Base-by-base conservation (phyloP, 2,888 invertebrate species). In the Brachyptera putata region DNA sequence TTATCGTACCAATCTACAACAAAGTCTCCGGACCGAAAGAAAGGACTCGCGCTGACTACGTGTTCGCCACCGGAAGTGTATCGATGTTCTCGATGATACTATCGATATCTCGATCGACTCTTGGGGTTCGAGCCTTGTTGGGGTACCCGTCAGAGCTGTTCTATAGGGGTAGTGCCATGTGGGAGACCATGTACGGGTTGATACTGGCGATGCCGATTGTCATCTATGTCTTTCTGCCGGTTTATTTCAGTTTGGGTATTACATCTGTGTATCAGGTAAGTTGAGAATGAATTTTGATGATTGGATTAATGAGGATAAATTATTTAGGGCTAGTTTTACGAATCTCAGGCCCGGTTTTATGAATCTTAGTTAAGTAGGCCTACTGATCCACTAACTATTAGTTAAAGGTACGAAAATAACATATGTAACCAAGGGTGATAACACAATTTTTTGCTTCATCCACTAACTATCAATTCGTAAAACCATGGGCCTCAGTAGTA, bases 121-220 rank as follows among this genome's bases (percentile, higher is more conserved):
- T 91, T 1, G 91, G 91, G 13, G 91, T 91, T 0, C 76, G 91
- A 64, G 89, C 90, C 0, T 89, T 91, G 69, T 77, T 91, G 30
- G 91, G 91, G 21, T 91, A 87, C 70, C 91, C 91, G 3, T 89
- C 91, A 3, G 91, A 91, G 73, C 77, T 91, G 68, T 89, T 86
- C 70, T 91, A 91, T 76, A 81, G 84, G 63, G 91, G 91, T 14
- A 86, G 87, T 37, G 85, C 87, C 46, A 91, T 91, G 91, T 91
- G 91, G 91, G 91, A 91, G 76, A 90, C 89, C 1, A 76, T 91
- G 22, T 91, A 89, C 70, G 91, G 91, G 46, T 88, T 91, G 83
- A 80, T 88, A 63, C 76, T 86, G 48, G 90, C 91, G 1, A 91
- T 90, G 71, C 91, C 91, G 2, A 81, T 91, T 66, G 91, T 91